Percentiles rank a stretch among this genome's conserved stretches.
Evolutionary conservation across 2,888 invertebrate species (phyloP).

Genomic region (Chaitophorus viminalis): DNA sequence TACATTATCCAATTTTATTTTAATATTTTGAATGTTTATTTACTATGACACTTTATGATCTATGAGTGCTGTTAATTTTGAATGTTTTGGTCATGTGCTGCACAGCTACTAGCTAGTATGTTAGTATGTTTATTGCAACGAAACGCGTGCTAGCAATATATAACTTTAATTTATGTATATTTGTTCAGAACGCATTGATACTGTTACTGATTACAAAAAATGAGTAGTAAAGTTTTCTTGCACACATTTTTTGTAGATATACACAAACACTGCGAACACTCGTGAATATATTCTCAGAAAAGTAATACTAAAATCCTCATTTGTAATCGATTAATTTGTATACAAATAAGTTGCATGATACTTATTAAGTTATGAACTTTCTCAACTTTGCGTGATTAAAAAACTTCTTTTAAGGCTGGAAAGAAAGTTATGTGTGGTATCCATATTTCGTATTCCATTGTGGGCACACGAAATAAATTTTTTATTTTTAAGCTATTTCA

Average conservation of each 20-base stretch:
- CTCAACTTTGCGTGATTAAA: not conserved
- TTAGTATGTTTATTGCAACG: not conserved
- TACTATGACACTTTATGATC: not conserved
- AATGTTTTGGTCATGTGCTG: not conserved
- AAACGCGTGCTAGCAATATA: not conserved
- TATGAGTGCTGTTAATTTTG: not conserved
- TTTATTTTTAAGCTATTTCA: not conserved
- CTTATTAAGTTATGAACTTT: not conserved
- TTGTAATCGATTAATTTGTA: not conserved
- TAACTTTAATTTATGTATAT: not conserved
- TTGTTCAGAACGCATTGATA: not conserved
- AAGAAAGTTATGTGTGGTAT: not conserved
- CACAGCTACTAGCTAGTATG: no score
- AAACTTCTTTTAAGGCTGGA: not conserved
- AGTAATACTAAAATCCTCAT: not conserved
- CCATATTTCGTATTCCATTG: not conserved
- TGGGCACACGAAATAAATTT: not conserved
- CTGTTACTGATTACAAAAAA: constrained; percentile 36
- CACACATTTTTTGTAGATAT: constrained; percentile 58
- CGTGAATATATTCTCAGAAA: not conserved
- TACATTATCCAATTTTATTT: not conserved
- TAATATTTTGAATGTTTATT: not conserved
- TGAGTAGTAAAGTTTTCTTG: constrained; percentile 42
- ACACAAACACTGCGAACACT: not conserved
- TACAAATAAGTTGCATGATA: not conserved